A percentile compares a stretch with the other conserved stretches of the same genome.
phyloP scores from a whole-genome alignment of 1,140 invertebrate genomes.

The Drosophila lowei region DNA sequence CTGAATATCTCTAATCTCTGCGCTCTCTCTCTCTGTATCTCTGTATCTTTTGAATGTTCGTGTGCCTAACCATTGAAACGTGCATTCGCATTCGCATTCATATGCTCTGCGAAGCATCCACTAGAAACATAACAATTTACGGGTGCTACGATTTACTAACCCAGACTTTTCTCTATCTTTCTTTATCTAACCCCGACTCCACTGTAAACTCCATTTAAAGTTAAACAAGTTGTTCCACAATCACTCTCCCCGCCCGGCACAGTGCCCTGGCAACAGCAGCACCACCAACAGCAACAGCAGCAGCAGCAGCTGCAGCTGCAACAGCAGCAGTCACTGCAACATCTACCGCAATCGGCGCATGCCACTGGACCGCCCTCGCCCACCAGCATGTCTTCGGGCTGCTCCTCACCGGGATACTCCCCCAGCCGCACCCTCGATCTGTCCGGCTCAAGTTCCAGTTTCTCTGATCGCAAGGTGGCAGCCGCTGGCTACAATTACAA shows the following conservation, averaged over 20 bases:
- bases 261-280: constrained; percentile 85
- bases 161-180: constrained; percentile 24
- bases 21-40: constrained; percentile 32
- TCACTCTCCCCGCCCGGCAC: constrained; percentile 85
- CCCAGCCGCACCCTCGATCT: constrained; percentile 84
- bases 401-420: constrained; percentile 84
- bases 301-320: constrained; percentile 82
- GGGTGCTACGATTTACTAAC: constrained; percentile 32
- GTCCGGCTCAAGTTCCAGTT: constrained; percentile 85
- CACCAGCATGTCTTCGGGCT: constrained; percentile 87
- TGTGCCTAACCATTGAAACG: constrained; percentile 17
- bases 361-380: constrained; percentile 85
- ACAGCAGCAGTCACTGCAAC: constrained; percentile 25
- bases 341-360: constrained; percentile 84
- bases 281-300: constrained; percentile 78
- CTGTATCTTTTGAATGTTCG: constrained; percentile 33
- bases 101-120: constrained; percentile 19
- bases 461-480: constrained; percentile 76
- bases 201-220: constrained; percentile 69
- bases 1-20: constrained; percentile 3
- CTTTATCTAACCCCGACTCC: constrained; percentile 18
- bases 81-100: background rate
- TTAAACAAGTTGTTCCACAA: constrained; percentile 86
- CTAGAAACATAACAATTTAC: too few relatives aligned
- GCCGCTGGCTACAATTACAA: constrained; percentile 86